These are phyloP conservation scores for Stichopus chloronotus DNA, from an alignment of 35 echinoderm and acorn worm genomes.

Conservation along the genomic window DNA sequence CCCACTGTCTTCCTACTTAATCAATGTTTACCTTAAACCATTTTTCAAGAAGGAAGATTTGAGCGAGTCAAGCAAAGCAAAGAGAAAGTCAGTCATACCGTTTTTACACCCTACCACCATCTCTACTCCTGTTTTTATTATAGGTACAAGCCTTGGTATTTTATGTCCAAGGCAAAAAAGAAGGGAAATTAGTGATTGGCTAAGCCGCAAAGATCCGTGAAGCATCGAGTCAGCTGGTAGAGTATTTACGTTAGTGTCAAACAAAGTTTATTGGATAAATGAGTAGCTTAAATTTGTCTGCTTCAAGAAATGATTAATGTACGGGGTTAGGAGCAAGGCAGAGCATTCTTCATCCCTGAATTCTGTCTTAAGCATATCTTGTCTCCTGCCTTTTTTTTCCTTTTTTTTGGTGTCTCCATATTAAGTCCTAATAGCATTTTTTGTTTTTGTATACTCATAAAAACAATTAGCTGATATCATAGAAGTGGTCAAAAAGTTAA, in stretches of 20 bases:
- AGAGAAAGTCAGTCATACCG: neutral
- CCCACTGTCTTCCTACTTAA: neutral
- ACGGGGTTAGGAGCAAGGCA: neutral
- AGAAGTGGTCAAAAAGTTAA: neutral
- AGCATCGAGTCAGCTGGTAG: neutral
- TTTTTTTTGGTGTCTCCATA: no score
- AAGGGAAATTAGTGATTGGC: neutral
- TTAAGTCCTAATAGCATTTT: neutral
- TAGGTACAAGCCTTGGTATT: neutral
- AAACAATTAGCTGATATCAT: neutral
- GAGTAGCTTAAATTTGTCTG: slow-evolving; percentile 13
- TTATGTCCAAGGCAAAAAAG: neutral
- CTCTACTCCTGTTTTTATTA: neutral
- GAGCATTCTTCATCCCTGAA: neutral
- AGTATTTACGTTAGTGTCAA: slow-evolving; percentile 49
- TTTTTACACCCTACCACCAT: neutral
- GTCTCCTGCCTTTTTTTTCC: neutral
- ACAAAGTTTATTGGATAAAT: slow-evolving; percentile 53
- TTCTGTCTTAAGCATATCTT: neutral
- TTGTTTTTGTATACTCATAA: neutral
- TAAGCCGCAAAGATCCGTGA: slow-evolving; percentile 2
- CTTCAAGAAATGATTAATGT: neutral
- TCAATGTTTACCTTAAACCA: slow-evolving; percentile 44
- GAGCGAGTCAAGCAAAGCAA: neutral
- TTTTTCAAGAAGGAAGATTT: slow-evolving; percentile 1